Conservation (phyloP, 2,797 vertebrate species). For the Lerista edwardsae region DNA sequence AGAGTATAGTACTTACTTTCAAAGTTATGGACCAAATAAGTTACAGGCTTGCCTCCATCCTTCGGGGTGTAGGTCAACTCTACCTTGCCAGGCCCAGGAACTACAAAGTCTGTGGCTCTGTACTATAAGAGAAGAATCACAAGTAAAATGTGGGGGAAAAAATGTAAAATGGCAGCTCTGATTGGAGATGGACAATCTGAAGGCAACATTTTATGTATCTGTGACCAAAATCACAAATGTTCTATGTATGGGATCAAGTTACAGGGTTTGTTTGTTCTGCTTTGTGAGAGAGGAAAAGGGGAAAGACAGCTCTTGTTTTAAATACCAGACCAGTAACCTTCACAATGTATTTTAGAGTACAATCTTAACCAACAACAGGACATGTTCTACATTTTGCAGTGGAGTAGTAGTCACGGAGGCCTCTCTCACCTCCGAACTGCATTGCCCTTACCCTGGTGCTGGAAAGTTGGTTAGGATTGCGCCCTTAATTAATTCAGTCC, state of each 20-base stretch:
- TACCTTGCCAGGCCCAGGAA: slow-evolving; percentile 91
- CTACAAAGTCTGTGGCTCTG: slow-evolving; percentile 97
- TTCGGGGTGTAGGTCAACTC: slow-evolving; percentile 92
- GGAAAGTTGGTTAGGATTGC: too few relatives aligned
- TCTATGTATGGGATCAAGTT: background rate
- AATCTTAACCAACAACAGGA: too few relatives aligned
- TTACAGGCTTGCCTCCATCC: slow-evolving; percentile 80
- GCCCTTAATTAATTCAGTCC: too few relatives aligned
- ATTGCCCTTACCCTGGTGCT: too few relatives aligned
- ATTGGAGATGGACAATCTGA: background rate
- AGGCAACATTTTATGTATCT: background rate
- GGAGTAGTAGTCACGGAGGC: too few relatives aligned
- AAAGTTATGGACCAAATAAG: slow-evolving; percentile 89
- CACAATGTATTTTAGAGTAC: too few relatives aligned
- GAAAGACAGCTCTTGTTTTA: background rate
- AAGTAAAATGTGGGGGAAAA: background rate
- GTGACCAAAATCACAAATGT: background rate
- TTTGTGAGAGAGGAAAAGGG: background rate
- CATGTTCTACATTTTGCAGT: too few relatives aligned
- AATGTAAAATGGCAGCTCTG: background rate
- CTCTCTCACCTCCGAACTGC: too few relatives aligned
- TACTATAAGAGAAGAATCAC: slow-evolving; percentile 79
- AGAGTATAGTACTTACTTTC: slow-evolving; percentile 80
- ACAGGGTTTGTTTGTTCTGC: background rate
- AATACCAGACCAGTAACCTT: background rate